Conservation (phyloP, 2,888 invertebrate species). For the Caenorhabditis becei region DNA sequence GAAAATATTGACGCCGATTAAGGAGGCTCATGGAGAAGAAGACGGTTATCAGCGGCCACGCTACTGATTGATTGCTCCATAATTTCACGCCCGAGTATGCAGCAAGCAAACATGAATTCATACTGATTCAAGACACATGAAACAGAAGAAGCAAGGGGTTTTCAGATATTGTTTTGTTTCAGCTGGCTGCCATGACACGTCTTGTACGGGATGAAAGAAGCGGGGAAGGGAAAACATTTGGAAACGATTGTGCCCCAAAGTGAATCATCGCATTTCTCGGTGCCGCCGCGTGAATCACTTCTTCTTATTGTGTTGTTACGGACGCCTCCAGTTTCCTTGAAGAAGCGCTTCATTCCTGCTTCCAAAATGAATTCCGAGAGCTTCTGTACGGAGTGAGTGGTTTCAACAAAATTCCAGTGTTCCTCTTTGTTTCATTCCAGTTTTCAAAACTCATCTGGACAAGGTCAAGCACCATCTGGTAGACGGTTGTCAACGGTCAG, state of each 20-base stretch:
- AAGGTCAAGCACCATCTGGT: constrained; percentile 6
- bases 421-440: not conserved
- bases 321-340: constrained; percentile 32
- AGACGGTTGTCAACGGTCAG: constrained; percentile 52
- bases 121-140: not conserved
- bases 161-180: constrained; percentile 41
- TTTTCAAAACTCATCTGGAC: not conserved
- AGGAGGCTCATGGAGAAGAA: constrained; percentile 30
- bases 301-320: constrained; percentile 14
- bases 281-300: constrained; percentile 48
- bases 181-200: constrained; percentile 40
- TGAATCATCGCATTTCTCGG: constrained; percentile 49
- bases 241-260: constrained; percentile 36
- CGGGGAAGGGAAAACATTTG: constrained; percentile 42
- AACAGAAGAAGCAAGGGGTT: constrained; percentile 11
- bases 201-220: constrained; percentile 48
- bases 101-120: constrained; percentile 16
- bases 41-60: constrained; percentile 44
- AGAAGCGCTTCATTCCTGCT: constrained; percentile 22
- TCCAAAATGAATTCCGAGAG: constrained; percentile 47
- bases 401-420: too few species aligned
- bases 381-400: constrained; percentile 60
- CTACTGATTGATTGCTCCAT: constrained; percentile 58
- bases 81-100: constrained; percentile 52
- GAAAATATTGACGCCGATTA: constrained; percentile 60